Conservation (phyloP, 30 jellyfish, hydroid and myxozoan species). For the Nemopilema nomurai region DNA sequence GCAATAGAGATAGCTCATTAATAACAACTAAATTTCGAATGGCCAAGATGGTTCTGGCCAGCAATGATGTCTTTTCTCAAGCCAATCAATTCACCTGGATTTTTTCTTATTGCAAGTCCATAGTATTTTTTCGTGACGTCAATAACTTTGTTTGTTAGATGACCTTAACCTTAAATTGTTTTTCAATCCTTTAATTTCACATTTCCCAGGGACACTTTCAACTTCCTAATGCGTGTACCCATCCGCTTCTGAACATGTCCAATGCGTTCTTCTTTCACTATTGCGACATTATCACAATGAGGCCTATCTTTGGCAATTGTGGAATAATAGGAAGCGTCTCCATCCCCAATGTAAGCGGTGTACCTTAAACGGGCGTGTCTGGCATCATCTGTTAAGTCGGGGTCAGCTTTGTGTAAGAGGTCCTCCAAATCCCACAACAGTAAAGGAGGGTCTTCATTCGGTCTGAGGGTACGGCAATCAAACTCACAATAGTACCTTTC, state of each 20-base stretch:
- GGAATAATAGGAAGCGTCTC: slow-evolving; percentile 1
- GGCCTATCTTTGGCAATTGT: slow-evolving; percentile 15
- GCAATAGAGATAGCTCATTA: too few species aligned
- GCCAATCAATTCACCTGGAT: slow-evolving; percentile 10
- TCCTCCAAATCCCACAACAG: slow-evolving; percentile 11
- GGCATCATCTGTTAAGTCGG: too few species aligned
- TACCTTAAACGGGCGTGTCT: neutral
- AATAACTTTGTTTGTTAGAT: slow-evolving; percentile 32
- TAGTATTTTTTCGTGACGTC: slow-evolving; percentile 13
- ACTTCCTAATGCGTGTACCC: slow-evolving; percentile 9
- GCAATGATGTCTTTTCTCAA: slow-evolving; percentile 19
- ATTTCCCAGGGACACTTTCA: slow-evolving; percentile 4
- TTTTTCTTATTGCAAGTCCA: slow-evolving; percentile 39
- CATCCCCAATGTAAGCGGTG: neutral
- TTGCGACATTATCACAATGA: slow-evolving; percentile 8
- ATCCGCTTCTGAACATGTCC: slow-evolving; percentile 39
- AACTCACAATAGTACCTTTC: neutral
- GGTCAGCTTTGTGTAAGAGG: too few species aligned
- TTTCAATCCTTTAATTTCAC: slow-evolving; percentile 19
- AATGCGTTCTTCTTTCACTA: slow-evolving; percentile 18
- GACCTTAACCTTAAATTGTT: slow-evolving; percentile 42
- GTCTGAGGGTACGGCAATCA: neutral
- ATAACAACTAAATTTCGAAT: too few species aligned
- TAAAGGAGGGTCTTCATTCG: slow-evolving; percentile 4
- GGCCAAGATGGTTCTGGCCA: slow-evolving; percentile 4